Evolutionary conservation across 2,113 vertebrate genomes (phyloP).

Genomic region (Heptranchias perlo): DNA sequence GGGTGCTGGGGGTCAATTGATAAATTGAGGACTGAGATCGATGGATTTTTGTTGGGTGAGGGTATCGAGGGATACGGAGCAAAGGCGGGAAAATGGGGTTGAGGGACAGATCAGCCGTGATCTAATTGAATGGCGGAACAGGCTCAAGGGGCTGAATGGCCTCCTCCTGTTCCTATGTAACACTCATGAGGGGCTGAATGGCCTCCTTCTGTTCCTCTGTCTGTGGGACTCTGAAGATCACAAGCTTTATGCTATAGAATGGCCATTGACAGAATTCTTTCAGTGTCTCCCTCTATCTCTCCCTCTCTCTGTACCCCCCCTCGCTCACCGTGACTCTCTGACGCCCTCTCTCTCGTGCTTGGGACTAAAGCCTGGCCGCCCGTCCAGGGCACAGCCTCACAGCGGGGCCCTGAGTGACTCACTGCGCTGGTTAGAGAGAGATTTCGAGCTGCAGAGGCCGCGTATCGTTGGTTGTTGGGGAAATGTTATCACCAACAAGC

Average conservation of each 20-base stretch:
- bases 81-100: too few species aligned
- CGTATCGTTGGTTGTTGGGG: neutral
- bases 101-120: too few species aligned
- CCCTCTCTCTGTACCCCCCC: neutral
- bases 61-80: too few species aligned
- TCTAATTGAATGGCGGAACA: too few species aligned
- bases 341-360: slow-evolving; percentile 40
- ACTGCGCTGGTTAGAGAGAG: neutral
- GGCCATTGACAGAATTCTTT: neutral
- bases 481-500: neutral
- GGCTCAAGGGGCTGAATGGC: too few species aligned
- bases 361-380: slow-evolving; percentile 40
- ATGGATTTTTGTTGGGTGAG: too few species aligned
- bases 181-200: neutral
- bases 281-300: slow-evolving; percentile 40
- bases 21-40: too few species aligned
- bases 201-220: neutral
- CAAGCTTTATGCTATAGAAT: neutral
- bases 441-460: neutral
- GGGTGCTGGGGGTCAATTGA: too few species aligned
- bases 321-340: slow-evolving; percentile 7
- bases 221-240: neutral
- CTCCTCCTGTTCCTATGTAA: too few species aligned
- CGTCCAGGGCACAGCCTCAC: slow-evolving; percentile 38
- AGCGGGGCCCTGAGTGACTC: neutral